Percentiles rank a stretch among this genome's conserved stretches.
These are phyloP conservation scores for Ophthalmolycus amberensis DNA, from an alignment of 2,113 vertebrate genomes.

Conservation along the genomic window DNA sequence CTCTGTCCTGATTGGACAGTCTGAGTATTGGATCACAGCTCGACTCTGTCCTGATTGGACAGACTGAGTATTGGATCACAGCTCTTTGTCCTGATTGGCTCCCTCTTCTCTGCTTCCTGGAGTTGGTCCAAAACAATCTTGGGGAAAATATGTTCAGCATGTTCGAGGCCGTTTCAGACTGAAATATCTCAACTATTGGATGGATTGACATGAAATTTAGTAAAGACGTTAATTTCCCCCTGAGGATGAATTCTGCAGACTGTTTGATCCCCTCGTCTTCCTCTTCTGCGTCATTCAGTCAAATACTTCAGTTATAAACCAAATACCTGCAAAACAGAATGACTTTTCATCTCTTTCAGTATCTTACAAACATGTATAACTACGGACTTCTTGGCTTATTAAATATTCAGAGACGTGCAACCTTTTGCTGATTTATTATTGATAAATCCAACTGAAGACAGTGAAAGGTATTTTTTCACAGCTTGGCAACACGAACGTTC, in stretches of 20 bases:
- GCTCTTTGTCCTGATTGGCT: not conserved
- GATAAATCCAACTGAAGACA: not conserved
- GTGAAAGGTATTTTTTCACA: not conserved
- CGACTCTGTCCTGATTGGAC: not conserved
- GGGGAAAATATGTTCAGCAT: not conserved
- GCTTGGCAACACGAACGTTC: not conserved
- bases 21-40: too few species aligned
- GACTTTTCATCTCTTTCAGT: too few species aligned
- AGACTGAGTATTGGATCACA: not conserved
- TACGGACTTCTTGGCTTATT: not conserved
- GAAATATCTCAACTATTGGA: too few species aligned
- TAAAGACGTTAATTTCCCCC: too few species aligned
- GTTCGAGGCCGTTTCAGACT: not conserved
- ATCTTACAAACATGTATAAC: not conserved
- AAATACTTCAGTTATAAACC: too few species aligned
- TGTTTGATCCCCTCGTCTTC: too few species aligned
- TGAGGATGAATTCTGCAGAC: not conserved
- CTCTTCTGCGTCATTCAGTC: too few species aligned
- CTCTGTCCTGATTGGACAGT: too few species aligned
- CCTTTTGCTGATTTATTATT: not conserved
- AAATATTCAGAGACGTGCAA: not conserved
- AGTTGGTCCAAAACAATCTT: not conserved
- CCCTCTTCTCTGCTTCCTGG: not conserved
- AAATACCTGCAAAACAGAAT: too few species aligned
- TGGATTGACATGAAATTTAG: too few species aligned